Evolutionary conservation across 2,113 vertebrate species (phyloP), one percentile per base, ranked within the genome.

Genomic region (Trochalopteron elliotii): DNA sequence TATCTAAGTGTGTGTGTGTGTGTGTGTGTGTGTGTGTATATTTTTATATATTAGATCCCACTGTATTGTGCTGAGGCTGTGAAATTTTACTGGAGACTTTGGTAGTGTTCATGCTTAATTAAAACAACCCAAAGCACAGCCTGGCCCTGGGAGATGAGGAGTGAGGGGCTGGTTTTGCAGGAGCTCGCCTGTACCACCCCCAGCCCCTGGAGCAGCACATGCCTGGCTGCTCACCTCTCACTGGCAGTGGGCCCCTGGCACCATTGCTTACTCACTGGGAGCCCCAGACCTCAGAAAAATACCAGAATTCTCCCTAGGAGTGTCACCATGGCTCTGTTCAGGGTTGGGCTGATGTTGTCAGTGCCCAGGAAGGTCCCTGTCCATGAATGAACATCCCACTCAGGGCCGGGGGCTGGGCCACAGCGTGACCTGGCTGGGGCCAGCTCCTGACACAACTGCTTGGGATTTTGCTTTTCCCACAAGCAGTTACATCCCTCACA

Each of bases 381-480:
- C 65, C 27, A 3, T 31, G 56, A 59, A 8, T 14, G 70, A 78
- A 22, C 1, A 0, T 31, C 53, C 47, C 5, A 9, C 53, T 33
- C 1, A 2, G 55, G 40, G 50, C 31, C 0, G 0, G 16, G 39
- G 40, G 27, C 61, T 64, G 71, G 35, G 60, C 67, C 49, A 53
- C 47, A 37, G 35, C 0, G 0, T 59, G 40, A 76, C 49, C 80
- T 25, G 0, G 23, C 30, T 2, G 0, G 53, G 44, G 12, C 24
- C 11, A 11, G 40, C n/a, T 86, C 49, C 82, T 19, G 44, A 53
- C 76, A 65, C 11, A 10, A 30, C 83, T 56, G 80, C 63, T 72
- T 7, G 1, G 87, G 37, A 31, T 81, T 83, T 44, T 60, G 50
- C 25, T 80, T 89, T 92, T 70, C 35, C 65, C 72, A 83, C 70